Evolutionary conservation across 2,888 invertebrate genomes (phyloP), one percentile per base, ranked within the genome.

Genomic region (Drosophila koepferae): DNA sequence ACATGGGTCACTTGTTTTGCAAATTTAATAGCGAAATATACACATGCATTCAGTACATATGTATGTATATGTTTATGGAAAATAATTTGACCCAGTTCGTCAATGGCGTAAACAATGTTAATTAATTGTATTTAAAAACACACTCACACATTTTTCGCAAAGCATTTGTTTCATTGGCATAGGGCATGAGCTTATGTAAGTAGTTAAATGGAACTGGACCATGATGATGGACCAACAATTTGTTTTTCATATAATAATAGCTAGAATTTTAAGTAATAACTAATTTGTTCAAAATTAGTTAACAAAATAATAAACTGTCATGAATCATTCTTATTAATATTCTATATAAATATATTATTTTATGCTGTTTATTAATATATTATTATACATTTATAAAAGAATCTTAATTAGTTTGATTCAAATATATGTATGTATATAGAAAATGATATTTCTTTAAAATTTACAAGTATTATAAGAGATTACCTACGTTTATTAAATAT

Each of bases 91-190:
- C 83, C 83, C 87, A 83, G 75, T 86, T 83, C 85, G 68, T 74
- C 71, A 78, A 81, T 74, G 65, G 89, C 84, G 70, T 72, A 68
- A 86, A 86, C 86, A 74, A 84, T 86, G 87, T 89, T 86, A 83
- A 89, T 83, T 86, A 81, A 75, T 80, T 80, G 40, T 70, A 63
- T 75, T 64, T 48, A 43, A 40, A 60, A 54, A 18, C 28, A 28
- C 28, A 28, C 5, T 6, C 23, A 23, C 4, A 14, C 18, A 43
- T 44, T 61, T 34, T 74, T 58, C 49, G 61, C 61, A 56, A 43
- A 63, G 68, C 54, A 40, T 38, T 62, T 58, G n/a, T 48, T 67
- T 5, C 34, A 48, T 53, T 60, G 51, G 36, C 55, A 46, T 55
- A 60, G 46, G 40, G 40, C 28, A 56, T 38, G 20, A 10, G 18